A percentile compares a stretch with the other conserved stretches of the same genome.
Conservation (phyloP, 2,888 invertebrate genomes). For the Blera fallax region DNA sequence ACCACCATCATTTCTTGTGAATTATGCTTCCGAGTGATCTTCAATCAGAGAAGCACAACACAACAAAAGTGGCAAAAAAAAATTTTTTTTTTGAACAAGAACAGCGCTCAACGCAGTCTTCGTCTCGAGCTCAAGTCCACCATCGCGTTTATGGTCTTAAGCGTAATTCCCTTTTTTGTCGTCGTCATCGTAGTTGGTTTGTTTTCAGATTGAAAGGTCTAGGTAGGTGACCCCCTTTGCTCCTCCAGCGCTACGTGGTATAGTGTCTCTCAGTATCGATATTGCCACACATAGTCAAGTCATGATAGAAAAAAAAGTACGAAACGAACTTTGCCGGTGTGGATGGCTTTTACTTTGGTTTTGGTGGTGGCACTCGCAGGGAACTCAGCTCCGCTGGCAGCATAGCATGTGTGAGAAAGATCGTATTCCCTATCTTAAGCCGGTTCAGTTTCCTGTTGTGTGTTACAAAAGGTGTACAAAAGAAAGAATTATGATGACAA, state of each 20-base stretch:
- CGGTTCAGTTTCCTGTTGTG: slow-evolving; percentile 80
- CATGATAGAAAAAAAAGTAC: slow-evolving; percentile 37
- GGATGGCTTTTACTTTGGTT: slow-evolving; percentile 13
- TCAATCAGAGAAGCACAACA: slow-evolving; percentile 5
- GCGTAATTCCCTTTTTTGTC: slow-evolving; percentile 63
- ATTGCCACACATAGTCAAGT: slow-evolving; percentile 48
- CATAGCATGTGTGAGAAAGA: slow-evolving; percentile 71
- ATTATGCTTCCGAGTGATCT: slow-evolving; percentile 58
- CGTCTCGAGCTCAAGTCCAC: slow-evolving; percentile 19
- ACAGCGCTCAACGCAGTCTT: slow-evolving; percentile 17
- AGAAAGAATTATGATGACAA: slow-evolving; percentile 68
- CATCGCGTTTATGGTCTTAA: slow-evolving; percentile 23
- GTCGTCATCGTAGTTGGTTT: slow-evolving; percentile 26
- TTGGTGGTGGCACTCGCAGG: slow-evolving; percentile 1
- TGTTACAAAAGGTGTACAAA: slow-evolving; percentile 67
- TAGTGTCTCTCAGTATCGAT: slow-evolving; percentile 20
- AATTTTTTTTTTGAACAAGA: slow-evolving; percentile 20
- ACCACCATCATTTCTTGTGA: slow-evolving; percentile 38
- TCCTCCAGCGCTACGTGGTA: background rate
- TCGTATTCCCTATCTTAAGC: slow-evolving; percentile 75
- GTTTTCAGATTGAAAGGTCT: slow-evolving; percentile 46
- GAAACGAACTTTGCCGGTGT: slow-evolving; percentile 16
- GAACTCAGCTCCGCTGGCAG: slow-evolving; percentile 6
- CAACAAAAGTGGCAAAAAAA: background rate
- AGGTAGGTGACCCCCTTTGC: slow-evolving; percentile 51